Evolutionary conservation across 2,797 vertebrate genomes (phyloP).

Genomic region (Chelonia mydas): DNA sequence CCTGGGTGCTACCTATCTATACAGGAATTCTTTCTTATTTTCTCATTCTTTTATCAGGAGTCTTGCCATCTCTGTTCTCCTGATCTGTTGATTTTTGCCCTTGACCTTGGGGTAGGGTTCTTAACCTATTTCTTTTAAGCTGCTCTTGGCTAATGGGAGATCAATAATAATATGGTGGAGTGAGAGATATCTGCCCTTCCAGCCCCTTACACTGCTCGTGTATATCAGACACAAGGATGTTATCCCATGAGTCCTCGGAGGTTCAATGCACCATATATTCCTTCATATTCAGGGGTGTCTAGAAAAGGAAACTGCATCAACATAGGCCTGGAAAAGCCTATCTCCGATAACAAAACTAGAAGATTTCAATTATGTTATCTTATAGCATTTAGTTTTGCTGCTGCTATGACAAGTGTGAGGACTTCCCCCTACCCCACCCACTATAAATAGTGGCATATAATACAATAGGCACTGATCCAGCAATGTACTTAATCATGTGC

Average conservation of each 20-base stretch:
- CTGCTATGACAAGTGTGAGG: background rate
- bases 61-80: background rate
- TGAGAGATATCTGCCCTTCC: background rate
- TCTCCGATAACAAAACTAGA: no score
- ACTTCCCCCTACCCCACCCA: background rate
- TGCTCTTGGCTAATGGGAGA: background rate
- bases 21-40: background rate
- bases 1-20: background rate
- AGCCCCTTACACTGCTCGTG: background rate
- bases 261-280: background rate
- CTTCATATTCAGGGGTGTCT: background rate
- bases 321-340: no score
- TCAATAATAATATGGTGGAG: background rate
- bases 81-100: slow-evolving; percentile 10
- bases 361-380: background rate
- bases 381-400: background rate
- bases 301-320: background rate
- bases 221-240: background rate
- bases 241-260: background rate
- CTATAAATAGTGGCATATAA: background rate
- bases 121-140: slow-evolving; percentile 16
- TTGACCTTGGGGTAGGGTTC: slow-evolving; percentile 2
- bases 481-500: background rate
- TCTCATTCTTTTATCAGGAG: background rate
- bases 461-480: background rate